Conservation (phyloP, 1,140 invertebrate species). For the Bombus waltoni region DNA sequence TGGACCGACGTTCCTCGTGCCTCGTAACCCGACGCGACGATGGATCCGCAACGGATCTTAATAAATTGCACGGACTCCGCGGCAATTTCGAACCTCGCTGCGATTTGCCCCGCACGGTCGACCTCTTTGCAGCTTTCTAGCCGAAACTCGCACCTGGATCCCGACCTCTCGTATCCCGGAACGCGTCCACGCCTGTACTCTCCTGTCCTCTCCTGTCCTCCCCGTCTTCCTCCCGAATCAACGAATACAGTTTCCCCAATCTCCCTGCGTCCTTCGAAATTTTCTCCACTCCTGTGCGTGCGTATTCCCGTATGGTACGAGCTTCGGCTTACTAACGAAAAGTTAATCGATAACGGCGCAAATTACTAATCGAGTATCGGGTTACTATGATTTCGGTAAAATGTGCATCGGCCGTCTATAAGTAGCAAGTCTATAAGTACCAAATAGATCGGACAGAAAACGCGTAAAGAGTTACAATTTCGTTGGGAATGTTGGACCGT, state of each 20-base stretch:
- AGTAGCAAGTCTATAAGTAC: no score
- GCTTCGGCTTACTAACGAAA: no score
- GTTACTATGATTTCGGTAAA: no score
- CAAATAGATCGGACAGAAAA: no score
- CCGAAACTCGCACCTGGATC: slow-evolving; percentile 50
- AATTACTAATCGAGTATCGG: no score
- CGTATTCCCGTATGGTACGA: no score
- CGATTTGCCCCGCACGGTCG: slow-evolving; percentile 33
- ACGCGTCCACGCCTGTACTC: slow-evolving; percentile 31
- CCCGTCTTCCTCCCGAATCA: background rate
- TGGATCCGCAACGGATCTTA: slow-evolving; percentile 59
- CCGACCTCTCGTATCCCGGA: background rate
- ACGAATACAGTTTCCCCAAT: background rate
- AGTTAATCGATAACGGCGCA: fast-evolving
- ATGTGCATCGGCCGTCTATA: no score
- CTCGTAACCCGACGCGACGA: background rate
- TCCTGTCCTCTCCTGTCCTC: slow-evolving; percentile 25
- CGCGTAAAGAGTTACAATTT: no score
- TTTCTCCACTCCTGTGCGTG: no score
- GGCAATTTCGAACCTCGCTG: slow-evolving; percentile 43
- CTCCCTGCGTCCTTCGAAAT: no score
- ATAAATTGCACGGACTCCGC: slow-evolving; percentile 55
- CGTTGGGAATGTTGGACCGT: no score
- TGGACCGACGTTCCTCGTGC: slow-evolving; percentile 40
- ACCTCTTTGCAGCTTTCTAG: slow-evolving; percentile 55